Evolutionary conservation across 2,888 invertebrate species (phyloP).

Genomic region (Drosophila subquinaria): DNA sequence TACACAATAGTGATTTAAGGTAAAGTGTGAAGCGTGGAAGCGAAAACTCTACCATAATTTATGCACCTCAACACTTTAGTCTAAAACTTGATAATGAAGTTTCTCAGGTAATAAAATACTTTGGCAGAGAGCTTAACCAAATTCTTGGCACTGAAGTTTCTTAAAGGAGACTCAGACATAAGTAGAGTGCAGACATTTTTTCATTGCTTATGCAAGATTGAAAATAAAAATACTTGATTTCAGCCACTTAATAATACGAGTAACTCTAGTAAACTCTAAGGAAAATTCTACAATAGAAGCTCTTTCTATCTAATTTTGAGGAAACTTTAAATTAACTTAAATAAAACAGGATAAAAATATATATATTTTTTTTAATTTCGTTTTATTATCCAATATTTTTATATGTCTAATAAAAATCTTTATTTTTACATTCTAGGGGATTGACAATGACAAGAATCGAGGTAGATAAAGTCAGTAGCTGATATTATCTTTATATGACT

Average conservation of each 20-base stretch:
- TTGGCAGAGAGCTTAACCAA: neutral
- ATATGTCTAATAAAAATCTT: neutral
- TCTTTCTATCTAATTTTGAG: too few relatives aligned
- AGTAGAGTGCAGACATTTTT: neutral
- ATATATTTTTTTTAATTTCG: too few relatives aligned
- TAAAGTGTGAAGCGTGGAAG: neutral
- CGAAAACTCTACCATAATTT: constrained; percentile 1
- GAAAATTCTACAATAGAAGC: too few relatives aligned
- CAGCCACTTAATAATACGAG: too few relatives aligned
- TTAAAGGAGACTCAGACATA: neutral
- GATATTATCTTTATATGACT: constrained; percentile 17
- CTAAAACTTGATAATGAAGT: neutral
- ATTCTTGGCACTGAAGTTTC: neutral
- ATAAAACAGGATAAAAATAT: too few relatives aligned
- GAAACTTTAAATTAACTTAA: too few relatives aligned
- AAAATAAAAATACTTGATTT: too few relatives aligned
- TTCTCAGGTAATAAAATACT: neutral
- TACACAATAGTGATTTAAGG: neutral
- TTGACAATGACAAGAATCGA: neutral
- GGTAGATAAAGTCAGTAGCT: constrained; percentile 19
- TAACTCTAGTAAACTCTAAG: too few relatives aligned
- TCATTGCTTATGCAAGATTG: too few relatives aligned
- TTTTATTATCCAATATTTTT: neutral
- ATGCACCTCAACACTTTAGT: constrained; percentile 8
- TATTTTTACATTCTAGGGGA: too few relatives aligned